phyloP scores from a whole-genome alignment of 2,888 invertebrate species.

The Pachydiplax longipennis region DNA sequence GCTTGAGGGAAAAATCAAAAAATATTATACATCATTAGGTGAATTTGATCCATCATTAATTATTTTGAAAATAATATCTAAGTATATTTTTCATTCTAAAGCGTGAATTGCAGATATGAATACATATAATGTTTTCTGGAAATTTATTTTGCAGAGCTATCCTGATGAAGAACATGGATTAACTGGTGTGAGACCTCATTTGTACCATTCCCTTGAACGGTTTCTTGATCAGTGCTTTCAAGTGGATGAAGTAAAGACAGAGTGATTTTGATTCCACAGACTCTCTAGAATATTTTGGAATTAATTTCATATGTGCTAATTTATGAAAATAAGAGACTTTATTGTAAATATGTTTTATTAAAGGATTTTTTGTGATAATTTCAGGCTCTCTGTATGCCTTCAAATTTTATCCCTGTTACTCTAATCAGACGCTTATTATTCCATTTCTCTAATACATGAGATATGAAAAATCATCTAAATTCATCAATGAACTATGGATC shows the following conservation, averaged over 20 bases:
- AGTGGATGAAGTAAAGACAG: not conserved
- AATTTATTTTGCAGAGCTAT: constrained; percentile 75
- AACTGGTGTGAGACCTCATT: constrained; percentile 80
- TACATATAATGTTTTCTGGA: too few species aligned
- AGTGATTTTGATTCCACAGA: not conserved
- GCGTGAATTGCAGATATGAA: too few species aligned
- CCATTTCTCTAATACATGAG: too few species aligned
- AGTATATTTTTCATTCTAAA: too few species aligned
- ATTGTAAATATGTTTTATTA: not conserved
- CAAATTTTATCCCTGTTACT: too few species aligned
- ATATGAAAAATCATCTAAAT: too few species aligned
- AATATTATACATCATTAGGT: not conserved
- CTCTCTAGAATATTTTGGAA: not conserved
- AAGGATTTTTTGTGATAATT: not conserved
- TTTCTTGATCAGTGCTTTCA: constrained; percentile 73
- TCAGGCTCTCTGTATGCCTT: too few species aligned
- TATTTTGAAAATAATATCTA: too few species aligned
- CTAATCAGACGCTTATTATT: too few species aligned
- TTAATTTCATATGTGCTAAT: not conserved
- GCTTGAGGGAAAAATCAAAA: not conserved
- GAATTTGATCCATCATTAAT: too few species aligned
- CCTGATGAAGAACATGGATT: constrained; percentile 94
- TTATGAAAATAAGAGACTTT: not conserved
- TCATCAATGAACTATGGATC: too few species aligned
- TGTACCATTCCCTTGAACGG: constrained; percentile 87